A percentile compares a stretch with the other conserved stretches of the same genome.
phyloP scores from a whole-genome alignment of 2,797 vertebrate genomes.

The Spinibarbus caldwelli region DNA sequence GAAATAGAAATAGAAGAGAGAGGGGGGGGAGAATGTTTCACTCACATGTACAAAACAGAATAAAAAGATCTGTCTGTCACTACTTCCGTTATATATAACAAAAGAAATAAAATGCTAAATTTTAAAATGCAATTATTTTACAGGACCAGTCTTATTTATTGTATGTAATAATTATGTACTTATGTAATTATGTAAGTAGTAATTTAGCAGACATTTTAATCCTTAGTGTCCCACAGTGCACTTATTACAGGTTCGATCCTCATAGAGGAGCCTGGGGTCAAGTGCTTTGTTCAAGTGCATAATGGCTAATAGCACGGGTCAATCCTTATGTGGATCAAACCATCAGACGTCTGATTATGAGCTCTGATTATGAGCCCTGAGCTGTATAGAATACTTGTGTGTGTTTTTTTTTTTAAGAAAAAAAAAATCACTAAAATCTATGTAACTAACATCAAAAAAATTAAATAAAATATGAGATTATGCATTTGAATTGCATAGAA shows the following conservation, averaged over 20 bases:
- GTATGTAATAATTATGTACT: background rate
- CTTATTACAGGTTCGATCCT: background rate
- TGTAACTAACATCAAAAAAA: background rate
- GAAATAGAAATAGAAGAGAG: background rate
- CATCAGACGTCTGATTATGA: background rate
- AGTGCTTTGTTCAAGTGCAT: background rate
- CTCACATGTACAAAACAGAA: background rate
- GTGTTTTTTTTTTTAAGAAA: background rate
- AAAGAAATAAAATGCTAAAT: background rate
- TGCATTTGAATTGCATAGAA: background rate
- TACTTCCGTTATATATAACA: background rate
- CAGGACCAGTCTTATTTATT: background rate
- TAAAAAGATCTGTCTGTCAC: background rate
- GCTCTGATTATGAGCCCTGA: background rate
- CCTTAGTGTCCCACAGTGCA: background rate
- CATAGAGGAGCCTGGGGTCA: background rate
- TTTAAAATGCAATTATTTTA: background rate
- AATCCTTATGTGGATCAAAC: background rate
- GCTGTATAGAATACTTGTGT: background rate
- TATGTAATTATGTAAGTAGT: background rate
- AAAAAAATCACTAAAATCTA: background rate
- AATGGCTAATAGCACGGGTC: background rate
- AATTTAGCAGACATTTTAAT: conserved; percentile 1
- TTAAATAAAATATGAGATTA: background rate
- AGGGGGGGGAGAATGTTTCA: background rate